phyloP scores from a whole-genome alignment of 2,113 vertebrate species.

The Bucco capensis region DNA sequence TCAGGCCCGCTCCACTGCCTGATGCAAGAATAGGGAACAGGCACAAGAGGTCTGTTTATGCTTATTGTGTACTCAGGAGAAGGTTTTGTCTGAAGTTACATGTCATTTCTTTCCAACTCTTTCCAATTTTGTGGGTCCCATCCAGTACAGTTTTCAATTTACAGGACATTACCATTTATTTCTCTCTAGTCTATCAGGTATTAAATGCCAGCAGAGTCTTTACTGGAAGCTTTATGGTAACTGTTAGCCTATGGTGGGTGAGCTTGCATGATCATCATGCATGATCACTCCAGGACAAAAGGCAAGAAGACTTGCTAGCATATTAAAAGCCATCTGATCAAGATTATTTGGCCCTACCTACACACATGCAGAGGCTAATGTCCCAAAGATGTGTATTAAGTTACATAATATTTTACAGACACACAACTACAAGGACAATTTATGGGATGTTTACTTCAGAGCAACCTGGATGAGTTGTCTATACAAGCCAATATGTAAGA shows the following conservation, averaged over 20 bases:
- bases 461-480: background rate
- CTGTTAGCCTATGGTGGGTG: background rate
- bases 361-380: background rate
- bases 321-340: background rate
- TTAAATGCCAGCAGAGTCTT: background rate
- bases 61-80: background rate
- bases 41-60: background rate
- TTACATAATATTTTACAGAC: background rate
- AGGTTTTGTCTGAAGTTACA: background rate
- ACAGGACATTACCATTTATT: background rate
- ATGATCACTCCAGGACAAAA: no score
- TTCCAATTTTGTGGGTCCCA: background rate
- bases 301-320: constrained; percentile 10
- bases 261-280: constrained; percentile 5
- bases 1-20: background rate
- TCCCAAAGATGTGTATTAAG: background rate
- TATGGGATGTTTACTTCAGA: constrained; percentile 14
- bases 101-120: background rate
- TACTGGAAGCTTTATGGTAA: background rate
- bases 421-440: background rate
- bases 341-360: constrained; percentile 8
- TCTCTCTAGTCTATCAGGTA: background rate
- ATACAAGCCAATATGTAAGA: constrained; percentile 5
- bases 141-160: background rate
- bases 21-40: background rate